Evolutionary conservation across 2,888 invertebrate genomes (phyloP), one percentile per base, ranked within the genome.

Genomic region (Eumerus sabulonum): DNA sequence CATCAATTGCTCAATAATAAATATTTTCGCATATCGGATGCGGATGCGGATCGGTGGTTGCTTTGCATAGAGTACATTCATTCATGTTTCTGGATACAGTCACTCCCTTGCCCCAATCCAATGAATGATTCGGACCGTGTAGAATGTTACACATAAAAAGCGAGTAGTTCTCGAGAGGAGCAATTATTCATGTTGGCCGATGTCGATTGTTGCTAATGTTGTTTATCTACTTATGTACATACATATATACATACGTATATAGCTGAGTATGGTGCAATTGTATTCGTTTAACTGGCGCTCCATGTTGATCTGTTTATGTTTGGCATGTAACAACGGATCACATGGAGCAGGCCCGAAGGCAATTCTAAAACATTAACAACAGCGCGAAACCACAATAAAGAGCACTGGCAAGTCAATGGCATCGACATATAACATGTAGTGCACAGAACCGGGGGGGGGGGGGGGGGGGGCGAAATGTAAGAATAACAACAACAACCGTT

Each of bases 1-100:
- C 67, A 62, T 56, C 18, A 54, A 38, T 54, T 38, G 27, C 40
- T 40, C 62, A 38, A 60, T 59, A 53, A 17, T 47, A 50, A 51
- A 72, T 13, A 50, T 35, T 45, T 35, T 48, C 60, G 54, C 59
- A 36, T 64, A 64, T 50, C 73, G 60, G 67, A 68, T 68, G 67
- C 45, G 48, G 27, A 27, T 27, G 7, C 7, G 27, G 27, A 27
- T 7, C 27, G 27, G 3, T 27, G 27, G 7, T 60, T 50, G 56
- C 18, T 40, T 12, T 44, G 16, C 5, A 11, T 16, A 13, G 40
- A 54, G 47, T 50, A n/a, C n/a, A n/a, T n/a, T n/a, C n/a, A n/a
- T n/a, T n/a, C n/a, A n/a, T n/a, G n/a, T n/a, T n/a, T n/a, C n/a
- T n/a, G n/a, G n/a, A n/a, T n/a, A n/a, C 45, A 19, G 54, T 56